Evolutionary conservation across 2,797 vertebrate genomes (phyloP).

Genomic region (Coendou prehensilis): DNA sequence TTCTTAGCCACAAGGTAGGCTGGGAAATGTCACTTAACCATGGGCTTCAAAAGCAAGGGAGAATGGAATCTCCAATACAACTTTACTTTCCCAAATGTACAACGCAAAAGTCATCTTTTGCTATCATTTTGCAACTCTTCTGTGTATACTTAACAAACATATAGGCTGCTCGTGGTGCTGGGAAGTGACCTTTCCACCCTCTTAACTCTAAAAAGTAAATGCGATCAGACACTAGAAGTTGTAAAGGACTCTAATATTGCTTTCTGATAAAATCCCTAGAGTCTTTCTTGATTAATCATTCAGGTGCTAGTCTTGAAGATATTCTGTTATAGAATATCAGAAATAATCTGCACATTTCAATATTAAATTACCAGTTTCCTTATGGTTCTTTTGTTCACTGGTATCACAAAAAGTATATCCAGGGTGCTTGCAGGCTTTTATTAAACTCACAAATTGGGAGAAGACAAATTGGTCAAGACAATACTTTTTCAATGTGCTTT

Average conservation of each 20-base stretch:
- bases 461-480: slow-evolving; percentile 53
- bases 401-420: slow-evolving; percentile 69
- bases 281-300: slow-evolving; percentile 48
- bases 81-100: background rate
- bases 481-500: slow-evolving; percentile 70
- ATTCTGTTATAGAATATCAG: slow-evolving; percentile 68
- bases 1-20: background rate
- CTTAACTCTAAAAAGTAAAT: background rate
- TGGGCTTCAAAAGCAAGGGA: background rate
- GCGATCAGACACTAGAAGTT: background rate
- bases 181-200: background rate
- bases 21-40: background rate
- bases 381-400: slow-evolving; percentile 69
- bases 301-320: slow-evolving; percentile 20
- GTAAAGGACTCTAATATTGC: background rate
- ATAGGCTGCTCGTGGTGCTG: background rate
- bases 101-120: slow-evolving; percentile 47
- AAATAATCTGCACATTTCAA: slow-evolving; percentile 64
- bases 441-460: slow-evolving; percentile 78
- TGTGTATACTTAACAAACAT: background rate
- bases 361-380: slow-evolving; percentile 79
- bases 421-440: slow-evolving; percentile 77
- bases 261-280: slow-evolving; percentile 42
- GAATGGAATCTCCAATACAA: background rate
- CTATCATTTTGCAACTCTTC: background rate